Percentiles rank a stretch among this genome's conserved stretches.
These are phyloP conservation scores for Palythoa grandiflora DNA, from an alignment of 92 coral and sea anemone species.

Conservation along the genomic window DNA sequence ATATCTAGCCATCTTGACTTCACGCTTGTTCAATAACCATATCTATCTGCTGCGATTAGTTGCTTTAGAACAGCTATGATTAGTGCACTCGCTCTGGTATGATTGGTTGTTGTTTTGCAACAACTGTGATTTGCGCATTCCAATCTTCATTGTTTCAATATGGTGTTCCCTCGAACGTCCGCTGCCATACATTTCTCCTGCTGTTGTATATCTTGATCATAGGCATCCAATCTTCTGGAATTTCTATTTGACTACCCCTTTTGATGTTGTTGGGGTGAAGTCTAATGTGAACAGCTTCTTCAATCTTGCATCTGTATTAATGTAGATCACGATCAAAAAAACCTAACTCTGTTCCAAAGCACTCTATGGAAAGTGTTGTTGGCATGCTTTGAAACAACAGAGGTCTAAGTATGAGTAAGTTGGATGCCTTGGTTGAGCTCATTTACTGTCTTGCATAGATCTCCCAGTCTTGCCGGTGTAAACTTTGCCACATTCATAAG, in stretches of 20 bases:
- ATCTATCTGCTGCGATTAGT: too few species aligned
- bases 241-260: slow-evolving; percentile 7
- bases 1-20: too few species aligned
- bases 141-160: too few species aligned
- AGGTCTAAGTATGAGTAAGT: slow-evolving; percentile 7
- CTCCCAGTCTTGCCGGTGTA: slow-evolving; percentile 19
- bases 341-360: slow-evolving; percentile 9
- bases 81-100: too few species aligned
- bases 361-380: slow-evolving; percentile 1
- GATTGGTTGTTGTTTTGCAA: too few species aligned
- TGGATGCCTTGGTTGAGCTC: slow-evolving; percentile 6
- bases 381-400: slow-evolving; percentile 9
- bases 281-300: slow-evolving; percentile 10
- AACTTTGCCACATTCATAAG: slow-evolving; percentile 14
- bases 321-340: slow-evolving; percentile 20
- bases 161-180: too few species aligned
- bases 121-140: too few species aligned
- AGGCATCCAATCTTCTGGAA: slow-evolving; percentile 27
- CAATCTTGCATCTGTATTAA: neutral
- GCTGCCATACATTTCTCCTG: neutral
- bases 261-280: slow-evolving; percentile 30
- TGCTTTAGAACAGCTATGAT: too few species aligned
- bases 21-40: too few species aligned
- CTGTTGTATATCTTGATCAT: slow-evolving; percentile 3
- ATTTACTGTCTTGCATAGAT: slow-evolving; percentile 20